These are phyloP conservation scores for Pandion haliaetus DNA, from an alignment of 2,113 vertebrate species.

Conservation along the genomic window DNA sequence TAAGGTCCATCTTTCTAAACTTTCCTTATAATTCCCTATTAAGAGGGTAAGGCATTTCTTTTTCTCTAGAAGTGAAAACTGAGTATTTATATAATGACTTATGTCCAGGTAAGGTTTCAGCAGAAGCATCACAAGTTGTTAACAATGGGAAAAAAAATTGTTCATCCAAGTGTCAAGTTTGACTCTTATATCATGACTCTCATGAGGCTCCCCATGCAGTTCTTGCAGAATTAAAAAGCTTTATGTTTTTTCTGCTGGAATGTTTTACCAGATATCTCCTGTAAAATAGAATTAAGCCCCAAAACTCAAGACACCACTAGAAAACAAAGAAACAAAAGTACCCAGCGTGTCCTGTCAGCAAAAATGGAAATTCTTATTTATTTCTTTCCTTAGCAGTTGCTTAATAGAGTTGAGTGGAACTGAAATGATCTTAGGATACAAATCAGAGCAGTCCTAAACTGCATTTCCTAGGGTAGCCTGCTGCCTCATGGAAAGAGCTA, in stretches of 20 bases:
- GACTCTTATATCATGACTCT: neutral
- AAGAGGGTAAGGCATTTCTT: neutral
- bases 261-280: neutral
- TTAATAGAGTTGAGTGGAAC: neutral
- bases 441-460: neutral
- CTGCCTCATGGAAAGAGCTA: neutral
- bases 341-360: neutral
- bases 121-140: neutral
- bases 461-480: accelerated
- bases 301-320: neutral
- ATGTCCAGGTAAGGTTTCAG: neutral
- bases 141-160: neutral
- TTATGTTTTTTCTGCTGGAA: neutral
- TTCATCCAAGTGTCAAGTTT: neutral
- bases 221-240: neutral
- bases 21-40: neutral
- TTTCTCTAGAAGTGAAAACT: neutral
- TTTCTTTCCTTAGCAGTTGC: neutral
- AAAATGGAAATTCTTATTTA: neutral
- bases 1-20: neutral
- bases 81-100: neutral
- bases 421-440: neutral
- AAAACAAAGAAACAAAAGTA: neutral
- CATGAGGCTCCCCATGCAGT: neutral
- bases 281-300: neutral